Evolutionary conservation across 2,888 invertebrate genomes (phyloP).

Genomic region (Ceramica pisi): DNA sequence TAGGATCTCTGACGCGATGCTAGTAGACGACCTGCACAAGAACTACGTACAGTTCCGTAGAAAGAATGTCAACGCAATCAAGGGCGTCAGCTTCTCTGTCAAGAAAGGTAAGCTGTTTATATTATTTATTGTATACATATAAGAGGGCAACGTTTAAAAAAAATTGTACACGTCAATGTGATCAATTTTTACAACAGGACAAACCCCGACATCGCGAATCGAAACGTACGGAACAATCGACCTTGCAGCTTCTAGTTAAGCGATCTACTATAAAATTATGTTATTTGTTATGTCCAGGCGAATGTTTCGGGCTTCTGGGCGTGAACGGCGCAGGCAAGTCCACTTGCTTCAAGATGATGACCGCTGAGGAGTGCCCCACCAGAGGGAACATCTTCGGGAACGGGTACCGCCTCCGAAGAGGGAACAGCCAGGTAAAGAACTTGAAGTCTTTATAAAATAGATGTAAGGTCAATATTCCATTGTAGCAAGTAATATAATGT

Average conservation of each 20-base stretch:
- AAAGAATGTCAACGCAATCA: slow-evolving; percentile 88
- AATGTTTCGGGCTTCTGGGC: slow-evolving; percentile 96
- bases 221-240: no score
- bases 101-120: slow-evolving; percentile 78
- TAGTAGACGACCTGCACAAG: slow-evolving; percentile 92
- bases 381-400: slow-evolving; percentile 86
- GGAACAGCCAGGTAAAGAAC: slow-evolving; percentile 20
- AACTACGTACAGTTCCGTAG: slow-evolving; percentile 85
- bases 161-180: no score
- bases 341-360: slow-evolving; percentile 96
- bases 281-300: slow-evolving; percentile 82
- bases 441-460: not conserved
- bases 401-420: slow-evolving; percentile 70
- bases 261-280: not conserved
- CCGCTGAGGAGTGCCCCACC: slow-evolving; percentile 91
- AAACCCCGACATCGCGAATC: no score
- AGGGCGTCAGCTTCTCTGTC: slow-evolving; percentile 93
- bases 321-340: slow-evolving; percentile 97
- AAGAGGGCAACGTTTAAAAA: no score
- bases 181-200: no score
- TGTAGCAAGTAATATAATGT: slow-evolving; percentile 73
- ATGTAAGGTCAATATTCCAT: slow-evolving; percentile 63
- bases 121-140: not conserved
- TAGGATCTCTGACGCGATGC: slow-evolving; percentile 85
- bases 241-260: no score